Conservation (phyloP, 2,888 invertebrate genomes). For the Chromoteleia sp. region DNA sequence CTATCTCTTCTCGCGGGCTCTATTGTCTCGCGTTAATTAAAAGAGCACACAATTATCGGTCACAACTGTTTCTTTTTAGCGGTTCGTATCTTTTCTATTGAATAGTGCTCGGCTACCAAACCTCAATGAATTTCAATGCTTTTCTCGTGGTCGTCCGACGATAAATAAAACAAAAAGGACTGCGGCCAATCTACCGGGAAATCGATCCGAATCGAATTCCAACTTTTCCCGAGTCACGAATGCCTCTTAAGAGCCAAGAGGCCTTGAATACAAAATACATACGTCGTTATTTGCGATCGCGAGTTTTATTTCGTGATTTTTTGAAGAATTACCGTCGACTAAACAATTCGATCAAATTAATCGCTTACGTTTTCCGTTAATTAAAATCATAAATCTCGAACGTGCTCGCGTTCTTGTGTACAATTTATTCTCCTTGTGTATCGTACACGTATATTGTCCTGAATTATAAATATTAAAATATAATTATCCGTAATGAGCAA, state of each 20-base stretch:
- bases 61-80: conserved; percentile 51
- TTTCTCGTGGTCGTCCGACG: conserved; percentile 34
- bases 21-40: conserved; percentile 66
- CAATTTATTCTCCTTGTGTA: too few species aligned
- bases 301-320: conserved; percentile 40
- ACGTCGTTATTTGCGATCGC: conserved; percentile 28
- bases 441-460: too few species aligned
- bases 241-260: conserved; percentile 57
- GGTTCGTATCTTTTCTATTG: conserved; percentile 38
- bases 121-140: conserved; percentile 56
- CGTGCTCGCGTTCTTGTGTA: too few species aligned
- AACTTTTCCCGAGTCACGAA: conserved; percentile 63
- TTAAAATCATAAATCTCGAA: too few species aligned
- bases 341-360: neutral
- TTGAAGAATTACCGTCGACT: neutral
- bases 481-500: conserved; percentile 70
- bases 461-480: conserved; percentile 8
- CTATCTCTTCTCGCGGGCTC: conserved; percentile 33
- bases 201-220: conserved; percentile 66
- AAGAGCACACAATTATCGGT: conserved; percentile 62
- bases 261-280: conserved; percentile 61
- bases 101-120: conserved; percentile 29
- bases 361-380: too few species aligned
- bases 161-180: conserved; percentile 54
- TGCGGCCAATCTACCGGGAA: conserved; percentile 60